Conservation (phyloP, 2,888 invertebrate species). For the Callyntrura sp. region DNA sequence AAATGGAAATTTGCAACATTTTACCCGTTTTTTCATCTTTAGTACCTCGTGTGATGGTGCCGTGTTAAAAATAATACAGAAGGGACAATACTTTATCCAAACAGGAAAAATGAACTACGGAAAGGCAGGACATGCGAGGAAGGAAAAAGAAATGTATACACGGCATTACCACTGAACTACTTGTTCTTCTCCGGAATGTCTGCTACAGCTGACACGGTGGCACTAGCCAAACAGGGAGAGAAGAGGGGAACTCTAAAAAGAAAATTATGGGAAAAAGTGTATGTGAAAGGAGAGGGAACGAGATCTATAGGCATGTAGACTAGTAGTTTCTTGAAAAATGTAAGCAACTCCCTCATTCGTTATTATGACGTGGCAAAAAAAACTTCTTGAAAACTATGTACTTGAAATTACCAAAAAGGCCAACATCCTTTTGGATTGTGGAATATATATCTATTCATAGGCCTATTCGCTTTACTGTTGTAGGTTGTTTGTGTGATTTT, state of each 20-base stretch:
- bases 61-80: not conserved
- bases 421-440: not conserved
- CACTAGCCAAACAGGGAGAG: conserved; percentile 10
- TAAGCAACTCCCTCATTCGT: conserved; percentile 13
- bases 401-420: conserved; percentile 65
- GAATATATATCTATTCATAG: not conserved
- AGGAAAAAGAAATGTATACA: conserved; percentile 51
- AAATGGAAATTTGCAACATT: too few species aligned
- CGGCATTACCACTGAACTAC: conserved; percentile 65
- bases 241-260: conserved; percentile 19
- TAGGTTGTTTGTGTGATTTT: not conserved
- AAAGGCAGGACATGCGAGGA: conserved; percentile 50
- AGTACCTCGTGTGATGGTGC: too few species aligned
- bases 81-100: not conserved
- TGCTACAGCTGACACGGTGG: conserved; percentile 29
- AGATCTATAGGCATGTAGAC: not conserved
- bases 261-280: conserved; percentile 24
- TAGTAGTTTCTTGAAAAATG: not conserved
- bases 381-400: conserved; percentile 5
- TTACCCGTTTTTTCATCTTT: too few species aligned
- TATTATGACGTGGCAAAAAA: conserved; percentile 11
- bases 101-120: conserved; percentile 55
- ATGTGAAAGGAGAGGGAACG: not conserved
- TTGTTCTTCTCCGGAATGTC: conserved; percentile 35
- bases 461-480: not conserved